Evolutionary conservation across 2,113 vertebrate genomes (phyloP).

Genomic region (Ammodytes dubius): DNA sequence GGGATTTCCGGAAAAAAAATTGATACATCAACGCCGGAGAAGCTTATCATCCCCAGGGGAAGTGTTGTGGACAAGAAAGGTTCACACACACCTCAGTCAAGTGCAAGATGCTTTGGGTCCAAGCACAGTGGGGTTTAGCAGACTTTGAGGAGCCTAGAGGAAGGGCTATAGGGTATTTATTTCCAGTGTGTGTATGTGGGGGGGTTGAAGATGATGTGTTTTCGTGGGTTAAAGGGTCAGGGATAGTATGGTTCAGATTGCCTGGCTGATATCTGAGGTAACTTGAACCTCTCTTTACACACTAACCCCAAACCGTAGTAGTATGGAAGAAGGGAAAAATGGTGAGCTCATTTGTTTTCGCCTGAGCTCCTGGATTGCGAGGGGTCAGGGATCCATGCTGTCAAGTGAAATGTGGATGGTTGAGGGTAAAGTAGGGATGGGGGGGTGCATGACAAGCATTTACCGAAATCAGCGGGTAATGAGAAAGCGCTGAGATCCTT

Average conservation of each 20-base stretch:
- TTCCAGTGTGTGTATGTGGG: background rate
- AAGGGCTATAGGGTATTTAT: background rate
- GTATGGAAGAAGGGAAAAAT: background rate
- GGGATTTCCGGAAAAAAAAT: slow-evolving; percentile 18
- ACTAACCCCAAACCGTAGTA: slow-evolving; percentile 22
- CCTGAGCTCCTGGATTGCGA: slow-evolving; percentile 36
- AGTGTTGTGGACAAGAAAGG: background rate
- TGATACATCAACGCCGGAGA: slow-evolving; percentile 30
- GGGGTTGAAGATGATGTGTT: background rate
- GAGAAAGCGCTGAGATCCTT: slow-evolving; percentile 46
- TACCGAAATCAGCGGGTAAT: slow-evolving; percentile 55
- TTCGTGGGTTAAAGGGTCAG: slow-evolving; percentile 20
- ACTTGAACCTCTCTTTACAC: slow-evolving; percentile 29
- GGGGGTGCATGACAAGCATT: slow-evolving; percentile 34
- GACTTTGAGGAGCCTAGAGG: slow-evolving; percentile 18
- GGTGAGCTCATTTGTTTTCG: slow-evolving; percentile 71
- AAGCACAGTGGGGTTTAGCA: background rate
- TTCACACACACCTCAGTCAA: background rate
- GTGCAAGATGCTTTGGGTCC: background rate
- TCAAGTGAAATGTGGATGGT: slow-evolving; percentile 44
- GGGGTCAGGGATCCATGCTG: slow-evolving; percentile 47
- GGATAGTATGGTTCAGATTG: slow-evolving; percentile 29
- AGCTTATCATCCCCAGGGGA: slow-evolving; percentile 6
- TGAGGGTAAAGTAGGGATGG: background rate
- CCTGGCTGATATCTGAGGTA: slow-evolving; percentile 45